These are phyloP conservation scores for Montifringilla adamsi DNA, from an alignment of 2,113 vertebrate genomes.

Conservation along the genomic window DNA sequence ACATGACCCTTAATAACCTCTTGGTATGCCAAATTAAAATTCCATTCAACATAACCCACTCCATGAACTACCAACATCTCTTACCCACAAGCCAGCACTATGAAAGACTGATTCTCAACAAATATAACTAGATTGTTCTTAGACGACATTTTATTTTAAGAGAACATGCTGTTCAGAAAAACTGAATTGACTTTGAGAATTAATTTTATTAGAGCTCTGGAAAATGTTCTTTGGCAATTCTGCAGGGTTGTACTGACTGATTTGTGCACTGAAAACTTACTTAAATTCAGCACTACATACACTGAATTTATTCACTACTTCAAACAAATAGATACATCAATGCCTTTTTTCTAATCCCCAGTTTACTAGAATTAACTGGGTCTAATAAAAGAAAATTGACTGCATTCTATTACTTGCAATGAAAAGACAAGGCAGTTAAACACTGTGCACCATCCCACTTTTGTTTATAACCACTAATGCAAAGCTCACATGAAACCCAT, in stretches of 20 bases:
- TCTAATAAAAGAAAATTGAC: neutral
- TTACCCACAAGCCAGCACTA: neutral
- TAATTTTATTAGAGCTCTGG: neutral
- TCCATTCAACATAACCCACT: neutral
- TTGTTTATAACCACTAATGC: neutral
- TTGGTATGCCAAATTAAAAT: neutral
- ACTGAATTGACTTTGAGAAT: neutral
- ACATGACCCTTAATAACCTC: neutral
- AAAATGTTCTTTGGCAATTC: neutral
- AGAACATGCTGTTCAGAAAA: neutral
- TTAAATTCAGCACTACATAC: neutral
- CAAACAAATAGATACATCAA: neutral
- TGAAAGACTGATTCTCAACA: neutral
- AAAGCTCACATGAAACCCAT: neutral
- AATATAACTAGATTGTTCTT: neutral
- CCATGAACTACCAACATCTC: neutral
- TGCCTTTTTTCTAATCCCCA: neutral
- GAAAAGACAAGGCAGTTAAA: neutral
- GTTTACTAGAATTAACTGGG: neutral
- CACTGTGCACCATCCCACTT: neutral
- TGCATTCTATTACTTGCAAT: neutral
- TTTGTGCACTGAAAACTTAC: neutral
- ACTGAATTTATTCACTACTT: neutral
- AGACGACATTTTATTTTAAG: neutral
- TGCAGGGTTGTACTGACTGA: neutral